Percentiles rank a stretch among this genome's conserved stretches.
Evolutionary conservation across 2,113 vertebrate genomes (phyloP).

Genomic region (Micromys minutus): DNA sequence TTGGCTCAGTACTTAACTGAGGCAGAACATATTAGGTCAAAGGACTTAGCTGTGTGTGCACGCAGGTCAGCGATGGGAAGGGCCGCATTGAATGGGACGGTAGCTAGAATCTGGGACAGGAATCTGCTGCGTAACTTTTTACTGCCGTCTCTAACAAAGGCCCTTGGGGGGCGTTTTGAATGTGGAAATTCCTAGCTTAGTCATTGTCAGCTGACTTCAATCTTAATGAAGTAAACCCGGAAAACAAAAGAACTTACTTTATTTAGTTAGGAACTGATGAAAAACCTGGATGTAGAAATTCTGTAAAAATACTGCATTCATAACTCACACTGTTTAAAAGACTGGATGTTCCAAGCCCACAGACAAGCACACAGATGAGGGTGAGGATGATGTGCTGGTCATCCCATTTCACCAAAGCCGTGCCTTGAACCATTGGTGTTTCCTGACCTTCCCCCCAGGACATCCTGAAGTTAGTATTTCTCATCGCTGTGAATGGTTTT

Average conservation of each 20-base stretch:
- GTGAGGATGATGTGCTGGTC: background rate
- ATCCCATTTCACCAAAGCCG: background rate
- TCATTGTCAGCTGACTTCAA: conserved; percentile 36
- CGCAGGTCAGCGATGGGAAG: background rate
- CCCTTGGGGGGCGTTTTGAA: too few species aligned
- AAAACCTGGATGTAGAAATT: conserved; percentile 37
- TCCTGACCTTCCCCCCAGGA: background rate
- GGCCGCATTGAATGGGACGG: background rate
- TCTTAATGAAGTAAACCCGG: conserved; percentile 26
- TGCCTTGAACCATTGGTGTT: background rate
- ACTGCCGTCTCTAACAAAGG: background rate
- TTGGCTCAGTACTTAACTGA: background rate
- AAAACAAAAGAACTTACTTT: conserved; percentile 16
- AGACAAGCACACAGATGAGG: background rate
- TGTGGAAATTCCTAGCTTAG: background rate
- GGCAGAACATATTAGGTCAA: background rate
- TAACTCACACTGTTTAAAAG: background rate
- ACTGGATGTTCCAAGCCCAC: conserved; percentile 3
- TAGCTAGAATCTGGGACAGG: background rate
- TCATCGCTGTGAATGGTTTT: background rate
- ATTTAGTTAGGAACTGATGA: background rate
- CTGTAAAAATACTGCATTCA: background rate
- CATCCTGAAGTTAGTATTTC: background rate
- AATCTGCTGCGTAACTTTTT: background rate
- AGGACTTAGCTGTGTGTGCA: background rate